These are phyloP conservation scores for Mionectes olivaceus DNA, from an alignment of 2,797 vertebrate genomes.

Conservation along the genomic window DNA sequence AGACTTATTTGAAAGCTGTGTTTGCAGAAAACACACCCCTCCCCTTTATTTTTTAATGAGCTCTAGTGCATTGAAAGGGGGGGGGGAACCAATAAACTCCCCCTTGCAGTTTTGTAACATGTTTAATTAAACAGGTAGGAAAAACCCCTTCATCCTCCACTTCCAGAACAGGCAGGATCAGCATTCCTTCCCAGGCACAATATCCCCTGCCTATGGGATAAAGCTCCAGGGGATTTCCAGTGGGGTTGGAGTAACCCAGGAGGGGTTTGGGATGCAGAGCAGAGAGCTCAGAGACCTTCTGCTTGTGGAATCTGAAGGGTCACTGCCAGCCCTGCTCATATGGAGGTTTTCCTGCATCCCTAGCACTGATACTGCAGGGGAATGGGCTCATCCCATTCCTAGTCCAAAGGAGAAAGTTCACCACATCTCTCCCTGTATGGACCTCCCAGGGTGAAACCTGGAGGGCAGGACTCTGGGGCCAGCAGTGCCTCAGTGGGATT, in stretches of 20 bases:
- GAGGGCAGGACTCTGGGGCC: no score
- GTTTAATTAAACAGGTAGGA: constrained; percentile 41
- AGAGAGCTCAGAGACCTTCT: not conserved
- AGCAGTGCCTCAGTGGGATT: not conserved
- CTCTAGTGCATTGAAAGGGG: not conserved
- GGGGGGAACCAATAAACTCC: not conserved
- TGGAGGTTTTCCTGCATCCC: not conserved
- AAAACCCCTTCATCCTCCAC: not conserved
- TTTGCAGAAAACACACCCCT: not conserved
- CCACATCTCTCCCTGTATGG: fast-evolving
- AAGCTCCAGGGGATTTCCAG: not conserved
- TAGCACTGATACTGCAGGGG: not conserved
- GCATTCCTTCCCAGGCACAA: not conserved
- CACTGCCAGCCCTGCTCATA: fast-evolving
- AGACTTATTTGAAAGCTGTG: constrained; percentile 11
- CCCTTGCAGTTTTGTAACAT: not conserved
- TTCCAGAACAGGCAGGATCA: not conserved
- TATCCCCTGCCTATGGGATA: not conserved
- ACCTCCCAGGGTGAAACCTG: fast-evolving
- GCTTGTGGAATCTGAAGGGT: fast-evolving
- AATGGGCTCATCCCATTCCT: not conserved
- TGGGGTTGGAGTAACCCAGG: not conserved
- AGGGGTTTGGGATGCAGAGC: not conserved
- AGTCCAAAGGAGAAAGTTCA: not conserved
- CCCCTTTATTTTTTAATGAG: constrained; percentile 34